Evolutionary conservation across 2,797 vertebrate genomes (phyloP).

Genomic region (Zenarchopterus dispar): DNA sequence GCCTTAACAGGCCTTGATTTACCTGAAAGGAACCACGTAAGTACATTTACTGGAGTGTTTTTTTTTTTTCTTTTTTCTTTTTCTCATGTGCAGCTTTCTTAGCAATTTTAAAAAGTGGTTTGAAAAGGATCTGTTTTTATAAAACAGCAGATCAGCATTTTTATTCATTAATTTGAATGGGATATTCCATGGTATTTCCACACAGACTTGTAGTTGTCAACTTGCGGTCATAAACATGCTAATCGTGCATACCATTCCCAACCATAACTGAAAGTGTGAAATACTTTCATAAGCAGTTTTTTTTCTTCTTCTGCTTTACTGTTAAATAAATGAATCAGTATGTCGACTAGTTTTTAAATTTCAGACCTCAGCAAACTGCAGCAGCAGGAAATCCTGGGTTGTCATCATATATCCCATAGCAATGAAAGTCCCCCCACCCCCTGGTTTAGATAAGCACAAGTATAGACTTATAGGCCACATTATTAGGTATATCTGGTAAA

Average conservation of each 20-base stretch:
- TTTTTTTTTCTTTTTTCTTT: too few relatives aligned
- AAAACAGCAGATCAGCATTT: background rate
- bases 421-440: conserved; percentile 19
- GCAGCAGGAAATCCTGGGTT: conserved; percentile 51
- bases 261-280: conserved; percentile 15
- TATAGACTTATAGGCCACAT: too few relatives aligned
- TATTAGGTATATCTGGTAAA: too few relatives aligned
- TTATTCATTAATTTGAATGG: too few relatives aligned
- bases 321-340: conserved; percentile 39
- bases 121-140: background rate
- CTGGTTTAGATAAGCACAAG: too few relatives aligned
- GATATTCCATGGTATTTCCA: too few relatives aligned
- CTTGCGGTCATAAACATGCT: background rate
- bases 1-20: background rate
- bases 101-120: too few relatives aligned
- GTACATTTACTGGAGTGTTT: background rate
- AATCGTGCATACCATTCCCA: background rate
- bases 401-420: conserved; percentile 32
- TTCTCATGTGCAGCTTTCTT: background rate
- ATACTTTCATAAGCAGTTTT: conserved; percentile 15
- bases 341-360: conserved; percentile 18
- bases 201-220: background rate
- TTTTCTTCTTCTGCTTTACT: background rate
- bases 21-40: background rate
- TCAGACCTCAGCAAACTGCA: conserved; percentile 28